Evolutionary conservation across 92 coral and sea anemone species (phyloP).

Genomic region (Scolanthus callimorphus): DNA sequence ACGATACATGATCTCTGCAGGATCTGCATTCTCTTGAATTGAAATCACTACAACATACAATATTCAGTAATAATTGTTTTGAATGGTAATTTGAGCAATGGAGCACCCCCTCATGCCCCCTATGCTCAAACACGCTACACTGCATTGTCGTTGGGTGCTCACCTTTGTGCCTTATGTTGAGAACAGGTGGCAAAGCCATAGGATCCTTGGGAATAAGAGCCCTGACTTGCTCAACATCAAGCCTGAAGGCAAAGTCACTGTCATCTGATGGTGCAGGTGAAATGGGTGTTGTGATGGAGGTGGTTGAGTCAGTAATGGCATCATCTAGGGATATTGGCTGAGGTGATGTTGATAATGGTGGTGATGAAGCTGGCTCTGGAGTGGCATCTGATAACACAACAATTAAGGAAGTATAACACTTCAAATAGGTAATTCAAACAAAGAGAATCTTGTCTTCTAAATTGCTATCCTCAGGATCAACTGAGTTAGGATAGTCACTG

Average conservation of each 20-base stretch:
- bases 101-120: too few species aligned
- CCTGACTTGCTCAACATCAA: slow-evolving; percentile 83
- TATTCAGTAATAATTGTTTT: too few species aligned
- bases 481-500: too few species aligned
- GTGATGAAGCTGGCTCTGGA: neutral
- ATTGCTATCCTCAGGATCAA: too few species aligned
- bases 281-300: slow-evolving; percentile 61
- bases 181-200: slow-evolving; percentile 70
- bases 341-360: slow-evolving; percentile 5
- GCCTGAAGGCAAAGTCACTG: slow-evolving; percentile 79
- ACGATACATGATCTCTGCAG: slow-evolving; percentile 84
- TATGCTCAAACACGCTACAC: too few species aligned
- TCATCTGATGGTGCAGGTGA: slow-evolving; percentile 87
- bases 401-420: neutral
- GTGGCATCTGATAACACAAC: neutral
- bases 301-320: neutral
- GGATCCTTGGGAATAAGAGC: slow-evolving; percentile 76
- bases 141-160: too few species aligned
- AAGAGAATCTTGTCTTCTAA: too few species aligned
- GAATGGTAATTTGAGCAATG: too few species aligned
- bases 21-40: slow-evolving; percentile 83
- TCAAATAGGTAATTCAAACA: neutral
- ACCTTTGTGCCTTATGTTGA: slow-evolving; percentile 60
- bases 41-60: slow-evolving; percentile 41
- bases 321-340: neutral